These are phyloP conservation scores for Orthosia gracilis DNA, from an alignment of 2,888 invertebrate genomes.

Conservation along the genomic window DNA sequence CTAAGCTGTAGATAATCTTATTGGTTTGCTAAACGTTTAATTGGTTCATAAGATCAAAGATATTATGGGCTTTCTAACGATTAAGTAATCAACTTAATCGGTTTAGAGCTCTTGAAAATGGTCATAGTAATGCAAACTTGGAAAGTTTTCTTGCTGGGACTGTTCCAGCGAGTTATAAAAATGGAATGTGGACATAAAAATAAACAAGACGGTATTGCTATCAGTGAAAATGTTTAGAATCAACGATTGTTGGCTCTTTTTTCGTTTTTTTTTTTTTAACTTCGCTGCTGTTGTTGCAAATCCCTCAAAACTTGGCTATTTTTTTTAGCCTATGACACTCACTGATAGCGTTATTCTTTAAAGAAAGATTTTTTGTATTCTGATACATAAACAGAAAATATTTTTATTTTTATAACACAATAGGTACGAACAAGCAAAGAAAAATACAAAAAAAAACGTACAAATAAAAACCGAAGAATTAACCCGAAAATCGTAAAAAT, in stretches of 20 bases:
- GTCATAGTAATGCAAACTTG: not conserved
- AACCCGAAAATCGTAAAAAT: constrained; percentile 14
- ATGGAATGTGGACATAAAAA: not conserved
- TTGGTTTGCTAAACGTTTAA: constrained; percentile 49
- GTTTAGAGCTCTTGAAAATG: constrained; percentile 19
- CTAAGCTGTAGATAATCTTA: constrained; percentile 53
- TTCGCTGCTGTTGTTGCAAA: not conserved
- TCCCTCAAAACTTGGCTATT: not conserved
- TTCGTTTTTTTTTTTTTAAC: too few species aligned
- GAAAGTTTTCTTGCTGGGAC: not conserved
- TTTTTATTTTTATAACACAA: not conserved
- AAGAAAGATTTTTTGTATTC: too few species aligned
- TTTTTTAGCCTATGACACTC: not conserved
- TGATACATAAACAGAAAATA: not conserved
- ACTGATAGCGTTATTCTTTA: too few species aligned
- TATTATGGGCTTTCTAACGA: constrained; percentile 54
- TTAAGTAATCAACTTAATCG: constrained; percentile 43
- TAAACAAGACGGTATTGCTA: not conserved
- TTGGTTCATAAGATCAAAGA: constrained; percentile 58
- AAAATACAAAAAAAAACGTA: not conserved
- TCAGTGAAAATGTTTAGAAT: not conserved
- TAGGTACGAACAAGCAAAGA: not conserved
- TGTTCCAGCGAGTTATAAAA: not conserved
- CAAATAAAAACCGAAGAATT: not conserved
- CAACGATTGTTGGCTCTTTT: too few species aligned